These are phyloP conservation scores for Drosophila yooni DNA, from an alignment of 2,888 invertebrate genomes.

Conservation along the genomic window DNA sequence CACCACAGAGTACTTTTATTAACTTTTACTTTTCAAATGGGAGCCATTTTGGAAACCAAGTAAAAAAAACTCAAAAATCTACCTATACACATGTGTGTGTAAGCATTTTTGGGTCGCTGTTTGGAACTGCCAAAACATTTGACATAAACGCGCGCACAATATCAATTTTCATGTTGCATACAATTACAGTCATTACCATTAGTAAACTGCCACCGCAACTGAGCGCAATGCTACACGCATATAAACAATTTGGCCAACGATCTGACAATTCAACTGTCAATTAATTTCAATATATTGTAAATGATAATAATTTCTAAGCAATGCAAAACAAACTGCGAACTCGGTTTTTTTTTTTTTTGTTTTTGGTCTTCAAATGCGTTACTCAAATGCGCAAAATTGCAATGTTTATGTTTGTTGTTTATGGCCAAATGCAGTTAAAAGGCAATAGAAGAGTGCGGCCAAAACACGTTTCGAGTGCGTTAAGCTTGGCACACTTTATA, in stretches of 20 bases:
- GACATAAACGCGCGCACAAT: constrained; percentile 76
- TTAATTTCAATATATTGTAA: constrained; percentile 82
- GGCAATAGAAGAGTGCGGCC: constrained; percentile 27
- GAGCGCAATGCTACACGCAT: constrained; percentile 16
- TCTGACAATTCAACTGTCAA: constrained; percentile 81
- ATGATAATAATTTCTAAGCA: constrained; percentile 76
- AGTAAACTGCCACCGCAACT: constrained; percentile 71
- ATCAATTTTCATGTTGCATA: constrained; percentile 77
- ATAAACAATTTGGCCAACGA: constrained; percentile 76
- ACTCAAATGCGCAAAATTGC: constrained; percentile 71
- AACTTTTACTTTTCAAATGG: not conserved
- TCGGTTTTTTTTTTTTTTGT: not conserved
- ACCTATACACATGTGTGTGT: constrained; percentile 41
- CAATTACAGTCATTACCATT: constrained; percentile 82
- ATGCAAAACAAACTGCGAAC: constrained; percentile 13
- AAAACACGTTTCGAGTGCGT: constrained; percentile 62
- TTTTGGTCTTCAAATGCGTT: constrained; percentile 19
- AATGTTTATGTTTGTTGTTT: constrained; percentile 78
- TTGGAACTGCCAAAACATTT: constrained; percentile 73
- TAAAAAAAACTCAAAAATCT: not conserved
- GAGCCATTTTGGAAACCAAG: not conserved
- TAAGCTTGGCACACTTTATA: constrained; percentile 59
- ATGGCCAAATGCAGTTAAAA: constrained; percentile 71
- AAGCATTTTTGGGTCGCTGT: constrained; percentile 56
- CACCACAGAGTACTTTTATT: not conserved